These are phyloP conservation scores for Pogonomyrmex barbatus DNA, from an alignment of 1,140 invertebrate genomes.

Conservation along the genomic window DNA sequence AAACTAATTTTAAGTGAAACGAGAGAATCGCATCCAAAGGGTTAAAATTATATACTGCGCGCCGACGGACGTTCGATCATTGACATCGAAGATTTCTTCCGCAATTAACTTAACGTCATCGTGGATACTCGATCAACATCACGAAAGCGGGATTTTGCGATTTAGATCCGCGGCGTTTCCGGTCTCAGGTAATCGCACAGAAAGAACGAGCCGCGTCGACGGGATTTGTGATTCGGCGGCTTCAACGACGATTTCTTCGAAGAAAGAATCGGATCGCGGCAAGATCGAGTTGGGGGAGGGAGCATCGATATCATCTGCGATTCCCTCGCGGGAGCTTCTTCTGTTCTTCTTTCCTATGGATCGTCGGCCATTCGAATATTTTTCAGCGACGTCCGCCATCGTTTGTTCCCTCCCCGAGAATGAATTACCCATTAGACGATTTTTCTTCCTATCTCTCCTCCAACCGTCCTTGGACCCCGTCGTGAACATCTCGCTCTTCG, in stretches of 20 bases:
- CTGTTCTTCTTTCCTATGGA: background rate
- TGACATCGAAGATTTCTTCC: constrained; percentile 46
- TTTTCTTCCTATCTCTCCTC: background rate
- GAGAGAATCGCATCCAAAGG: constrained; percentile 12
- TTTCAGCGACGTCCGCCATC: constrained; percentile 37
- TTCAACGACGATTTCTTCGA: background rate
- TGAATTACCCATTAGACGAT: constrained; percentile 61
- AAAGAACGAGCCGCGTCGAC: constrained; percentile 14
- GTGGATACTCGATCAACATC: constrained; percentile 39
- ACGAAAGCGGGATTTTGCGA: constrained; percentile 22
- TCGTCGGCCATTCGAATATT: constrained; percentile 50
- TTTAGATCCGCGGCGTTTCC: constrained; percentile 18
- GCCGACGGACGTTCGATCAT: constrained; percentile 37
- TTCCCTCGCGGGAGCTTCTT: constrained; percentile 5
- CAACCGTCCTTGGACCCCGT: background rate
- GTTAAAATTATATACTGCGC: constrained; percentile 25
- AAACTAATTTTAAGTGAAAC: background rate
- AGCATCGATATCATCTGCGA: constrained; percentile 44
- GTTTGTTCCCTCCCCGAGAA: constrained; percentile 42
- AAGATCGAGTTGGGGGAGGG: background rate
- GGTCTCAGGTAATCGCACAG: constrained; percentile 44
- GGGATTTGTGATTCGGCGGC: constrained; percentile 39
- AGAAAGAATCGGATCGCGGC: constrained; percentile 15
- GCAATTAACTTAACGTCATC: constrained; percentile 41
- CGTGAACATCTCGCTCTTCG: constrained; percentile 16